Base-by-base conservation (phyloP, 2,888 invertebrate genomes). In the Agriopis marginaria region DNA sequence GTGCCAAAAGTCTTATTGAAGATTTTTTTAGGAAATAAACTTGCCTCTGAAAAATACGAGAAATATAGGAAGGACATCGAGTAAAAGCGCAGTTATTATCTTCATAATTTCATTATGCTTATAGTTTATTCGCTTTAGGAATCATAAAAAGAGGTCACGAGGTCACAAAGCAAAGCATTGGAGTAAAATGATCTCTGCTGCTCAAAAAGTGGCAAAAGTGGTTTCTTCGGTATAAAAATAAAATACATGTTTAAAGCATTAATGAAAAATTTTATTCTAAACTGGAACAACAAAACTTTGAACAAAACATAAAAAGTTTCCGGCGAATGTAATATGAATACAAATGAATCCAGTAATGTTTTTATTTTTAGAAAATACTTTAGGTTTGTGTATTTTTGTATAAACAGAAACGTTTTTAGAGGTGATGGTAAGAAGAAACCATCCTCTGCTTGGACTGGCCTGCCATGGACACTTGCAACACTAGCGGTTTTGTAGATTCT, bases 291-390 rank as follows among this genome's bases (percentile, higher is more conserved):
- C 56, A 59, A 63, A 70, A 70, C 44, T 63, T 66, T 44, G 12
- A 50, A 60, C 45, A 60, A 59, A 69, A 65, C 60, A 55, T 23
- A 62, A 66, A 69, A 69, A 69, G 61, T 69, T 68, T 60, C 42
- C 59, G 5, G 44, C 59, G 55, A 66, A 12, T 66, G 58, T 63
- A 59, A 62, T 63, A 60, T 66, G 70, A 70, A 66, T 70, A 55
- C 61, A n/a, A 66, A 70, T 70, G 44, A 66, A 59, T 63, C 66
- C 45, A 39, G 66, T 44, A 60, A 63, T 60, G 45, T 32, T 53
- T 45, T 63, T 53, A 70, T 70, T 63, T 70, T 58, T 58, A 58
- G 58, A n/a, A 58, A 42, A 14, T 32, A 5, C 32, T 32, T 5
- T 32, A 32, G 3, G 32, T 32, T 32, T 32, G 32, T 32, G 32